Conservation (phyloP, 2,888 invertebrate species). For the Exephanes ischioxanthus region DNA sequence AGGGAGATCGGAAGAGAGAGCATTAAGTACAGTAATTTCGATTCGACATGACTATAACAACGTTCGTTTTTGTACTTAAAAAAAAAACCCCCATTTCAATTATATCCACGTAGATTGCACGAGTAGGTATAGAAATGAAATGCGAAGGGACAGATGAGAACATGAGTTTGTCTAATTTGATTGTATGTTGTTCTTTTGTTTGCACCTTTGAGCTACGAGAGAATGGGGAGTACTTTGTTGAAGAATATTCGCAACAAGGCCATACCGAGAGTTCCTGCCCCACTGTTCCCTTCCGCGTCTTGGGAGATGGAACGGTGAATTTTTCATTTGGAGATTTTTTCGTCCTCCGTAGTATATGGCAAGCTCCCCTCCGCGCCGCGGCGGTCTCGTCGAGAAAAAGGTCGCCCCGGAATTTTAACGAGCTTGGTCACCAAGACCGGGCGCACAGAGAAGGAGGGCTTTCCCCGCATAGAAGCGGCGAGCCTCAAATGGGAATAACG, state of each 20-base stretch:
- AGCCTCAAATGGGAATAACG: conserved; percentile 46
- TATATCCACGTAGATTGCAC: background rate
- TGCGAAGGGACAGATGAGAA: background rate
- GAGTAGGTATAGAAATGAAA: conserved; percentile 4
- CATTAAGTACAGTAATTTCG: conserved; percentile 38
- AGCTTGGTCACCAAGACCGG: conserved; percentile 51
- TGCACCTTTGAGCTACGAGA: background rate
- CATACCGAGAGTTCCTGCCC: conserved; percentile 8
- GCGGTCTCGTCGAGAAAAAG: conserved; percentile 38
- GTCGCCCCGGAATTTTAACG: conserved; percentile 59
- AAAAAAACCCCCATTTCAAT: conserved; percentile 17
- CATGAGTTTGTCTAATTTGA: conserved; percentile 11
- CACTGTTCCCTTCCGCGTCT: conserved; percentile 21
- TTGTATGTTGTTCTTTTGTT: conserved; percentile 13
- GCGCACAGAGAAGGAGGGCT: background rate
- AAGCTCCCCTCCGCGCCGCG: background rate
- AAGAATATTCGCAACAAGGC: conserved; percentile 19
- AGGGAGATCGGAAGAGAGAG: conserved; percentile 5
- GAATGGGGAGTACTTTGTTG: background rate
- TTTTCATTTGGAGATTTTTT: conserved; percentile 59
- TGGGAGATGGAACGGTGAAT: conserved; percentile 53
- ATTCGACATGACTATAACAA: conserved; percentile 1
- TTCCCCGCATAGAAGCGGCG: conserved; percentile 15
- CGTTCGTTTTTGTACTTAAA: conserved; percentile 9
- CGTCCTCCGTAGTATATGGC: background rate